phyloP scores from a whole-genome alignment of 2,888 invertebrate genomes.

The Troides aeacus region DNA sequence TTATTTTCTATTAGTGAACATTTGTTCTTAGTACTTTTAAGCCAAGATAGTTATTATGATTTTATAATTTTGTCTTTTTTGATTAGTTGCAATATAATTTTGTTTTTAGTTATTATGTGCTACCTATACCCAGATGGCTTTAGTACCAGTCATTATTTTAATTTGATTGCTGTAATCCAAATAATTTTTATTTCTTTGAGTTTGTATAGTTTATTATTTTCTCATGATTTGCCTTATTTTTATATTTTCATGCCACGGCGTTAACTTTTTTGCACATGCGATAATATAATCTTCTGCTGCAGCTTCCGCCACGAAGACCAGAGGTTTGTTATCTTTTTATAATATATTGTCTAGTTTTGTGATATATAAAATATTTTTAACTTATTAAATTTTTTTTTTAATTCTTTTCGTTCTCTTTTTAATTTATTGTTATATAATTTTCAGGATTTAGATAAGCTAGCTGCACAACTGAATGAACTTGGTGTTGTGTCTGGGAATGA shows the following conservation, averaged over 20 bases:
- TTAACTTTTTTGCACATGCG: constrained; percentile 75
- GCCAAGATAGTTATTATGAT: too few relatives aligned
- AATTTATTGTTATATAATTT: constrained; percentile 38
- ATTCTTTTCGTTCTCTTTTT: not conserved
- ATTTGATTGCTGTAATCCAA: not conserved
- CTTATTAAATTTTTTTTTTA: too few relatives aligned
- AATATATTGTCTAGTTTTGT: not conserved
- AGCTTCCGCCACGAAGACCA: constrained; percentile 93
- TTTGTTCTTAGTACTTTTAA: too few relatives aligned
- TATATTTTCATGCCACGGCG: constrained; percentile 77
- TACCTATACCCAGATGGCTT: not conserved
- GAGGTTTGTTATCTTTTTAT: constrained; percentile 80
- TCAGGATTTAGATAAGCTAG: constrained; percentile 97
- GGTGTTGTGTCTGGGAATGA: constrained; percentile 89
- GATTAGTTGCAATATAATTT: not conserved
- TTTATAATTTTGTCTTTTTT: too few relatives aligned
- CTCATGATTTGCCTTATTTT: constrained; percentile 62
- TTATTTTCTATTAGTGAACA: too few relatives aligned
- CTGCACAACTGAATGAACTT: constrained; percentile 96
- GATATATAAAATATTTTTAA: too few relatives aligned
- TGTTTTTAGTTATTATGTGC: not conserved
- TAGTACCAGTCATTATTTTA: not conserved
- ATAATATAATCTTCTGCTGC: constrained; percentile 58
- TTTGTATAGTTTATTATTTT: constrained; percentile 3
- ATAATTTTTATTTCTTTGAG: not conserved